Conservation (phyloP, 2,113 vertebrate genomes). For the Eulemur macaco region DNA sequence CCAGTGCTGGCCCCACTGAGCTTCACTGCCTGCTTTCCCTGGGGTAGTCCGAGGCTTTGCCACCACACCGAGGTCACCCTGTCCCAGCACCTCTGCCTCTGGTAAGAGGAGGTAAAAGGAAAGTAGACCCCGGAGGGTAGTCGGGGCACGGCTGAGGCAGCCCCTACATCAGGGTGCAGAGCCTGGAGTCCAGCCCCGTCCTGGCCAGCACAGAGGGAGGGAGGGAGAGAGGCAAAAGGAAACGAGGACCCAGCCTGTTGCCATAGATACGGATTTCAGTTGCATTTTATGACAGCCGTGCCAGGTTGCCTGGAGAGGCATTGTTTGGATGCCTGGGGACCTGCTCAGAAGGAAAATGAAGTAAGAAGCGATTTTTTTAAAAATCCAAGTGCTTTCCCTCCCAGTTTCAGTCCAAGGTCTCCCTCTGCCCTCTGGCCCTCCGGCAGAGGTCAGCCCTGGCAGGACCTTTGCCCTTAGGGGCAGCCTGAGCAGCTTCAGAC, state of each 20-base stretch:
- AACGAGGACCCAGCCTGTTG: slow-evolving; percentile 64
- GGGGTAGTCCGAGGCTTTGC: background rate
- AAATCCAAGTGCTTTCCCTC: background rate
- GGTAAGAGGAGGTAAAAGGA: background rate
- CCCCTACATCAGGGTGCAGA: background rate
- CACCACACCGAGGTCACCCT: background rate
- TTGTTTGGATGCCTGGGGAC: slow-evolving; percentile 71
- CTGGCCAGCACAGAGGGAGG: background rate
- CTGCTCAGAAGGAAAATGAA: slow-evolving; percentile 55
- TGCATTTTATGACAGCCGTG: slow-evolving; percentile 66
- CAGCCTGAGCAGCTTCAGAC: background rate
- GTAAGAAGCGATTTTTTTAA: background rate
- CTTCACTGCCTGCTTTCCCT: background rate
- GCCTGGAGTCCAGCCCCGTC: background rate
- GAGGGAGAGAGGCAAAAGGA: background rate
- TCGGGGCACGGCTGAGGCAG: background rate
- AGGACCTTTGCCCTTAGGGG: background rate
- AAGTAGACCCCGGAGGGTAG: fast-evolving
- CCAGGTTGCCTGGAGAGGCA: slow-evolving; percentile 64
- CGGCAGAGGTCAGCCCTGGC: background rate
- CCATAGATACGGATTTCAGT: slow-evolving; percentile 78
- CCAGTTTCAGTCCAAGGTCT: background rate
- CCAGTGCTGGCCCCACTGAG: background rate
- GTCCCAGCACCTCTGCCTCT: background rate
- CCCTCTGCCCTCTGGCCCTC: background rate